Evolutionary conservation across 2,113 vertebrate species (phyloP).

Genomic region (Cettia cetti): DNA sequence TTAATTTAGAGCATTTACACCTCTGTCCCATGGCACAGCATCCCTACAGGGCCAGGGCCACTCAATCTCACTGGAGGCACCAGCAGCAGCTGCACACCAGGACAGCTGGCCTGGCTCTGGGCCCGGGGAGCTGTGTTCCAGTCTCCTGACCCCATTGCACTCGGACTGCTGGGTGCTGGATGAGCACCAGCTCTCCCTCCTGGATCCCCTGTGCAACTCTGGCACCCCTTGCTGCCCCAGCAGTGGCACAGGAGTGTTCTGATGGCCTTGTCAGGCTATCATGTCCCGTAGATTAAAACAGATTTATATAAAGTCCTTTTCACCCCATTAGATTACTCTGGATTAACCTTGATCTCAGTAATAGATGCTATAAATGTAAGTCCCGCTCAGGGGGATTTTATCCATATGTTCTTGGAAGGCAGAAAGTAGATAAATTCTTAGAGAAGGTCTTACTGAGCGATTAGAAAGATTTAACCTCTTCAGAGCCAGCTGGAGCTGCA

Average conservation of each 20-base stretch:
- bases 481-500: rapidly evolving
- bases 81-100: neutral
- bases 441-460: slow-evolving; percentile 39
- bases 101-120: neutral
- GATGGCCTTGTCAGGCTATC: slow-evolving; percentile 42
- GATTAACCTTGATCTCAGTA: slow-evolving; percentile 69
- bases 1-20: neutral
- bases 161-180: rapidly evolving
- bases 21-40: neutral
- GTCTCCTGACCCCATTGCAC: rapidly evolving
- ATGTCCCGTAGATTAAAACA: slow-evolving; percentile 49
- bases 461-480: slow-evolving; percentile 64
- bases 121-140: rapidly evolving
- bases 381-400: slow-evolving; percentile 61
- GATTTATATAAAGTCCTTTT: slow-evolving; percentile 66
- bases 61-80: neutral
- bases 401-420: slow-evolving; percentile 68
- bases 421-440: slow-evolving; percentile 64
- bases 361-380: slow-evolving; percentile 66
- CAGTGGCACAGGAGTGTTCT: neutral
- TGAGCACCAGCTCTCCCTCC: neutral
- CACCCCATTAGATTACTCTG: slow-evolving; percentile 68
- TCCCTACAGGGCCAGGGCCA: neutral
- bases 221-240: neutral
- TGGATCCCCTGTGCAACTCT: neutral